A percentile compares a stretch with the other conserved stretches of the same genome.
phyloP scores from a whole-genome alignment of 2,113 vertebrate species.

The Poicephalus meyeri region DNA sequence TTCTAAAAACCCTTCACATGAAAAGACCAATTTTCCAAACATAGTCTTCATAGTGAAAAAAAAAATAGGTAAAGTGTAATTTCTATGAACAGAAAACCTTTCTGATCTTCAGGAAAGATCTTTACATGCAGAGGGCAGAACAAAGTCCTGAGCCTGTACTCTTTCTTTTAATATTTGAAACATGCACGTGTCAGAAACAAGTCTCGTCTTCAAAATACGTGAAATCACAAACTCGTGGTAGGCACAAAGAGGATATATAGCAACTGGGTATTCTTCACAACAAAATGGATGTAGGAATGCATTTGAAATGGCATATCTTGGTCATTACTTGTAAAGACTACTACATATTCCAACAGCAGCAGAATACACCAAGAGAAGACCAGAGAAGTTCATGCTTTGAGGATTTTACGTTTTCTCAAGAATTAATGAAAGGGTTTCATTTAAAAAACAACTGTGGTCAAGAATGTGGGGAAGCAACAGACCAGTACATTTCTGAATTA shows the following conservation, averaged over 20 bases:
- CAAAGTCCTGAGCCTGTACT: background rate
- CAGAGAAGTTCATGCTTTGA: background rate
- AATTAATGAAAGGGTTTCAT: background rate
- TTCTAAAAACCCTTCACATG: background rate
- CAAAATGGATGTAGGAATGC: background rate
- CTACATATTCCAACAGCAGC: background rate
- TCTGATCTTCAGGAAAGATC: background rate
- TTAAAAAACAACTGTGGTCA: background rate
- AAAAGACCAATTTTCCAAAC: background rate
- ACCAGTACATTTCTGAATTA: background rate
- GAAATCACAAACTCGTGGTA: background rate
- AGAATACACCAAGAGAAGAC: background rate
- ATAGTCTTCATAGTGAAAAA: background rate
- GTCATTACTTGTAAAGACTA: background rate
- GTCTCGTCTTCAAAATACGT: background rate
- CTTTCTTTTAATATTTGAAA: background rate
- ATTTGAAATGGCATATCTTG: background rate
- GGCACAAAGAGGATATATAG: background rate
- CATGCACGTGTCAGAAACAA: background rate
- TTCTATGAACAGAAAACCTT: background rate
- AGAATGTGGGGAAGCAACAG: background rate
- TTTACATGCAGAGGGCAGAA: background rate
- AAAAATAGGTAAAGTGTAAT: background rate
- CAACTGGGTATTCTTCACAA: background rate
- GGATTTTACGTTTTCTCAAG: background rate